Percentiles rank a stretch among this genome's conserved stretches.
These are phyloP conservation scores for Caenorhabditis zanzibari DNA, from an alignment of 2,888 invertebrate genomes.

Conservation along the genomic window DNA sequence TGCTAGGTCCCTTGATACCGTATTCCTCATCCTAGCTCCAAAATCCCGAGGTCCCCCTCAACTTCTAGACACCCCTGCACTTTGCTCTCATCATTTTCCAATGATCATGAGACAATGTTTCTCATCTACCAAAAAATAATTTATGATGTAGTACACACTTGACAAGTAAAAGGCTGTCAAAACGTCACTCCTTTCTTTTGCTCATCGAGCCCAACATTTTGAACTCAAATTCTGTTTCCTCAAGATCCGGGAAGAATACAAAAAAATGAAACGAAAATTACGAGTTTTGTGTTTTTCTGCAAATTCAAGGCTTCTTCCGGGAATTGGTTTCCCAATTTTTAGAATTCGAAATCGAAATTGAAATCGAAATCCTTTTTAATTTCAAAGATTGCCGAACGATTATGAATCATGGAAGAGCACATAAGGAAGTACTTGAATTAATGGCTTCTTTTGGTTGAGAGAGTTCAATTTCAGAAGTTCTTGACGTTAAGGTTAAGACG, in stretches of 20 bases:
- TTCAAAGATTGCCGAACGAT: conserved; percentile 2
- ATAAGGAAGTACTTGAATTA: conserved; percentile 2
- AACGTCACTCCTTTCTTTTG: conserved; percentile 16
- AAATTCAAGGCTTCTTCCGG: conserved; percentile 14
- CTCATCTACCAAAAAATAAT: conserved; percentile 8
- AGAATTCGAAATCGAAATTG: too few relatives aligned
- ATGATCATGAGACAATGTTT: conserved; percentile 20
- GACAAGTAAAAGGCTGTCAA: neutral
- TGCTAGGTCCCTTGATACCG: too few relatives aligned
- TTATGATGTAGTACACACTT: conserved; percentile 27
- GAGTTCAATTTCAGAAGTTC: neutral
- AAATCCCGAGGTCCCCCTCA: too few relatives aligned
- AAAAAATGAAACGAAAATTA: conserved; percentile 27
- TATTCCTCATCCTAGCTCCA: too few relatives aligned
- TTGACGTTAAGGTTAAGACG: neutral
- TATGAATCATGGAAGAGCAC: conserved; percentile 16
- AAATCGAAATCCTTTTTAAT: conserved; percentile 11
- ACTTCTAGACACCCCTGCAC: neutral
- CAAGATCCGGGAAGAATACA: conserved; percentile 4
- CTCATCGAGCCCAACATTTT: conserved; percentile 12
- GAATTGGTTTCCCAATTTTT: conserved; percentile 6
- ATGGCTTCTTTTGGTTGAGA: neutral
- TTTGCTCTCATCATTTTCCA: neutral
- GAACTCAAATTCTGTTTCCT: conserved; percentile 12
- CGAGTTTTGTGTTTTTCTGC: neutral